phyloP scores from a whole-genome alignment of 2,797 vertebrate genomes.

The Coracias cyanogaster region DNA sequence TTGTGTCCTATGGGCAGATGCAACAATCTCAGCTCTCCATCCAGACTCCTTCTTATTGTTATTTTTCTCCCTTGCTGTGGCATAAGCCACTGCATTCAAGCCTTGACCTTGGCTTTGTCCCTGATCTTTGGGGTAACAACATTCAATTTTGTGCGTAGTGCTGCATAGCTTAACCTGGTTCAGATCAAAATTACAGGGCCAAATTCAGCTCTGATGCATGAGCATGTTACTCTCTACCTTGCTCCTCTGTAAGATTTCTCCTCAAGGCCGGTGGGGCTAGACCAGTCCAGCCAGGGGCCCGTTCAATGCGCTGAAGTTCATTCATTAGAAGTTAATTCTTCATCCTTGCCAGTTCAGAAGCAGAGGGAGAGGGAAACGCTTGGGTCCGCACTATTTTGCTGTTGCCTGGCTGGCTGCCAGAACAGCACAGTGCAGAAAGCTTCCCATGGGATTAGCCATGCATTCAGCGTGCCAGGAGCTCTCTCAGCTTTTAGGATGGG shows the following conservation, averaged over 20 bases:
- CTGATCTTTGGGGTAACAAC: background rate
- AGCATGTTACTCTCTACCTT: accelerated
- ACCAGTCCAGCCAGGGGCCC: background rate
- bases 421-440: background rate
- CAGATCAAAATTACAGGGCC: background rate
- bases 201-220: background rate
- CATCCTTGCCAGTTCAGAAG: background rate
- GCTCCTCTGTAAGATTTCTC: background rate
- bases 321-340: conserved; percentile 7
- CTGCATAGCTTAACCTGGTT: background rate
- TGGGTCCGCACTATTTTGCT: background rate
- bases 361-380: background rate
- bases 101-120: background rate
- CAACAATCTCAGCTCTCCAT: background rate
- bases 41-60: background rate
- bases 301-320: background rate
- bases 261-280: accelerated
- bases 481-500: background rate
- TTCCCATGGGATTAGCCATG: conserved; percentile 30
- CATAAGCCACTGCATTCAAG: background rate
- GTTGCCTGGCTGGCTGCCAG: conserved; percentile 21
- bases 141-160: background rate
- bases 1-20: accelerated
- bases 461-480: background rate
- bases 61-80: background rate